Evolutionary conservation across 2,888 invertebrate genomes (phyloP), one percentile per base, ranked within the genome.

Genomic region (Cataglyphis cursor): DNA sequence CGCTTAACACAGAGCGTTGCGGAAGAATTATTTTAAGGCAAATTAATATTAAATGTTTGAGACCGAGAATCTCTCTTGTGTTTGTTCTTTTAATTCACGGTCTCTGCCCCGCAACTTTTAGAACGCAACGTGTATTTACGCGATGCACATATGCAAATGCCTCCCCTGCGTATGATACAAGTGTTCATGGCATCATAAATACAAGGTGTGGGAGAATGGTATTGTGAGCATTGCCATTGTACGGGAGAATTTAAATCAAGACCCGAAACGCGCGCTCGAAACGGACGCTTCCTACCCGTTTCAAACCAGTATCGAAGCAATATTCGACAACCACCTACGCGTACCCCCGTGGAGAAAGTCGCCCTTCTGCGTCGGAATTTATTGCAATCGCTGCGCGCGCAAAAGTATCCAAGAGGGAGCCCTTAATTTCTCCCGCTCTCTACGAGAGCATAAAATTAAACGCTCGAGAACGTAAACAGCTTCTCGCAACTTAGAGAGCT

Each of bases 341-440:
- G 87, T 90, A 91, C 90, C 91, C 92, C 91, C 87, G 92, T 83
- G 86, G 92, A 91, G 92, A 92, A 92, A 92, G 92, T 90, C 87
- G 89, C 90, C 89, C 90, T 89, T 88, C 89, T 72, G 85, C 85
- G 80, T 64, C 85, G 72, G 83, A 92, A 92, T 92, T 92, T 92
- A 92, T 92, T 88, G 90, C 91, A 80, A 90, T 88, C 88, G 89
- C 74, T 86, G 89, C 83, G 75, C 70, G 76, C 84, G 86, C 85
- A 62, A 81, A 84, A 87, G 86, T 85, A 89, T 88, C 86, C 88
- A 84, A 82, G 85, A 87, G 87, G 86, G 76, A 90, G 86, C 89
- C 91, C 90, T 89, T 91, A 87, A 90, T 90, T 89, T 70, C 84
- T 76, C 48, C 74, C 83, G 70, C 84, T 78, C 85, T 75, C 54